Evolutionary conservation across 2,888 invertebrate species (phyloP).

Genomic region (Meteorus cinctellus): DNA sequence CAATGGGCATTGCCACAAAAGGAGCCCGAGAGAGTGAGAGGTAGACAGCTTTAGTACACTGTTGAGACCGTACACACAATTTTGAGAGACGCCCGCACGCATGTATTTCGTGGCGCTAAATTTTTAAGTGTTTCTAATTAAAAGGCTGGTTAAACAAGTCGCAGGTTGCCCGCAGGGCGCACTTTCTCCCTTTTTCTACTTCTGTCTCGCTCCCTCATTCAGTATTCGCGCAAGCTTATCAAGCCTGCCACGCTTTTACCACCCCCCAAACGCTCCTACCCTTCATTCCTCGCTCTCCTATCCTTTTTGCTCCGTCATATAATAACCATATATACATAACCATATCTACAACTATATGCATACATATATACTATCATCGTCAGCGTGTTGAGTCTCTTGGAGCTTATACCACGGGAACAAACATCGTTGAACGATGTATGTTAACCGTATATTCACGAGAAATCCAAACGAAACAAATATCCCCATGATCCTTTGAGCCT

Average conservation of each 20-base stretch:
- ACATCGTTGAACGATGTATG: conserved; percentile 58
- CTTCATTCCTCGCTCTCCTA: conserved; percentile 39
- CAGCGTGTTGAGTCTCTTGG: conserved; percentile 43
- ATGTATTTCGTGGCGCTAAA: conserved; percentile 71
- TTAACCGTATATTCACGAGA: conserved; percentile 47
- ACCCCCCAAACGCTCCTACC: conserved; percentile 12
- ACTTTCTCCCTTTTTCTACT: background rate
- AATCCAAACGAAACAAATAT: conserved; percentile 38
- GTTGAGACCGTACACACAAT: conserved; percentile 54
- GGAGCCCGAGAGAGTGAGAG: conserved; percentile 40
- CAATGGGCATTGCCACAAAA: conserved; percentile 46
- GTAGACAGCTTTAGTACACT: conserved; percentile 16
- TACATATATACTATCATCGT: conserved; percentile 35
- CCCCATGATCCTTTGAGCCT: conserved; percentile 51
- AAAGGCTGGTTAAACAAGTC: conserved; percentile 74
- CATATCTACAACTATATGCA: conserved; percentile 13
- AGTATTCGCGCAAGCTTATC: conserved; percentile 53
- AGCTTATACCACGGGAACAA: conserved; percentile 63
- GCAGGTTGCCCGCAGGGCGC: conserved; percentile 65
- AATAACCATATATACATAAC: conserved; percentile 42
- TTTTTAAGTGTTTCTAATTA: conserved; percentile 74
- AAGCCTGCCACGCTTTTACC: conserved; percentile 45
- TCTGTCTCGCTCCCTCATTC: conserved; percentile 24
- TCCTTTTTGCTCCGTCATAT: conserved; percentile 41
- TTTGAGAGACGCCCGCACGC: conserved; percentile 61